Percentiles rank a stretch among this genome's conserved stretches.
Evolutionary conservation across 2,797 vertebrate genomes (phyloP).

Genomic region (Trichosurus vulpecula): DNA sequence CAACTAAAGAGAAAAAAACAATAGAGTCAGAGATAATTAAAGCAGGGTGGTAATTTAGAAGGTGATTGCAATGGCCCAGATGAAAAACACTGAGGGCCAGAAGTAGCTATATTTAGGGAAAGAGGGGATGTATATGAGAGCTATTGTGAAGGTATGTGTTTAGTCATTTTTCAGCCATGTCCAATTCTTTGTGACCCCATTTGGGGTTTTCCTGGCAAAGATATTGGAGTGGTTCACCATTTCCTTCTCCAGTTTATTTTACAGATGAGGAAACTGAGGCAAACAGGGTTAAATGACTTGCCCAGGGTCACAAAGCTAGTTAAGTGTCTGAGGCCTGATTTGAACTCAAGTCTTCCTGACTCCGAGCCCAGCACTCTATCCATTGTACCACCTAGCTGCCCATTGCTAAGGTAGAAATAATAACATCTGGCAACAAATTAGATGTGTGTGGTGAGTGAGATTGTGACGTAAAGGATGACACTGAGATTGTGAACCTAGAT

Average conservation of each 20-base stretch:
- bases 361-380: too few relatives aligned
- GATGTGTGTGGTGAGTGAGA: too few relatives aligned
- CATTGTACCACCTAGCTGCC: too few relatives aligned
- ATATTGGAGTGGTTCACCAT: not conserved
- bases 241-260: not conserved
- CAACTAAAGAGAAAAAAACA: not conserved
- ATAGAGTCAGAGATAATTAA: not conserved
- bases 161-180: not conserved
- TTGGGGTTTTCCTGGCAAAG: not conserved
- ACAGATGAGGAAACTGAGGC: not conserved
- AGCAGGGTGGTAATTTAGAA: not conserved
- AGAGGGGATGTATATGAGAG: not conserved
- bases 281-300: not conserved
- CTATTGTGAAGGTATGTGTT: not conserved
- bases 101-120: not conserved
- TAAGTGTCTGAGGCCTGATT: not conserved
- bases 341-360: not conserved
- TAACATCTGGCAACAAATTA: too few relatives aligned
- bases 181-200: not conserved
- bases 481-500: not conserved
- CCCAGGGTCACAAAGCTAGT: not conserved
- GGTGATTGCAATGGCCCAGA: not conserved
- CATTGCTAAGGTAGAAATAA: too few relatives aligned
- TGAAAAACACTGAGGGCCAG: not conserved
- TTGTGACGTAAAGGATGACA: too few relatives aligned